phyloP scores from a whole-genome alignment of 2,888 invertebrate species.

The Zygogramma bicolorata region DNA sequence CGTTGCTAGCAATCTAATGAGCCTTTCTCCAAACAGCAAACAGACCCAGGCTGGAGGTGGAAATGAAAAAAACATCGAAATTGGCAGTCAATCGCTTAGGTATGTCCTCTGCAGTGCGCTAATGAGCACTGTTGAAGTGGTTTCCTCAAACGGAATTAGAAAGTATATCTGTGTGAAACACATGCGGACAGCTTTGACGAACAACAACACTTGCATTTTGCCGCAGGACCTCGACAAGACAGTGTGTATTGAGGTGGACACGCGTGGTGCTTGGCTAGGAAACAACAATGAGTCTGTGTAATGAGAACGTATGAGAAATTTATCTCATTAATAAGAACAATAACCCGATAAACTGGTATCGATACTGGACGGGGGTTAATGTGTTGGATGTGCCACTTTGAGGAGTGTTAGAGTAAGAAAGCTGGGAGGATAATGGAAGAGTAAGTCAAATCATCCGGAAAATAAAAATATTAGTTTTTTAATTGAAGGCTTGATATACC shows the following conservation, averaged over 20 bases:
- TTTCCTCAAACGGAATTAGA: not conserved
- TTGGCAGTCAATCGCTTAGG: not conserved
- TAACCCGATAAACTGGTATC: not conserved
- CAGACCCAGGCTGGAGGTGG: not conserved
- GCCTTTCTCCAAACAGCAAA: not conserved
- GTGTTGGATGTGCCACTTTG: not conserved
- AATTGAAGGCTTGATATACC: too few relatives aligned
- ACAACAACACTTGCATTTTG: not conserved
- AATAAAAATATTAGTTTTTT: too few relatives aligned
- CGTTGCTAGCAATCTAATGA: not conserved
- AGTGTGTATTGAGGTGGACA: not conserved
- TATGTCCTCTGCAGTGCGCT: not conserved
- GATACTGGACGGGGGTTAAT: not conserved
- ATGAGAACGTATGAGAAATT: not conserved
- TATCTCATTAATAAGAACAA: not conserved
- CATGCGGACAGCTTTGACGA: not conserved
- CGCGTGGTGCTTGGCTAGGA: not conserved
- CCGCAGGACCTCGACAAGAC: not conserved
- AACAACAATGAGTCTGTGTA: not conserved
- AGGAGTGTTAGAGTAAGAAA: not conserved
- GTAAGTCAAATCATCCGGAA: not conserved
- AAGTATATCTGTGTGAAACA: not conserved
- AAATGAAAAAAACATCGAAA: not conserved
- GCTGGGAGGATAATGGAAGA: not conserved
- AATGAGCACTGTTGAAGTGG: not conserved